Conservation (phyloP, 2,797 vertebrate species). For the Balearica regulorum region DNA sequence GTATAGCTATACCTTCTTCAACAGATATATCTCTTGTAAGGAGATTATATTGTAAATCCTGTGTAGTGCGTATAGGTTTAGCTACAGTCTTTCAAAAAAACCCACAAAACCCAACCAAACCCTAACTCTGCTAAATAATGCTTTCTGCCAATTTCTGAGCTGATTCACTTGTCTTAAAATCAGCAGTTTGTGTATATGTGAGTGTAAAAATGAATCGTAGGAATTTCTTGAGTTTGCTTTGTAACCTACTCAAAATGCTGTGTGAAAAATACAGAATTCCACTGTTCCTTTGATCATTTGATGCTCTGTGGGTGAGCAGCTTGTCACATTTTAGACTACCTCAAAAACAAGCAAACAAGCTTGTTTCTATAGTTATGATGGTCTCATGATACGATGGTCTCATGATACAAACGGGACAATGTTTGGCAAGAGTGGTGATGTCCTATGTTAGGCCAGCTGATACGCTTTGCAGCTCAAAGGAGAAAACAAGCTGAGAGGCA, state of each 20-base stretch:
- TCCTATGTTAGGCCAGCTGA: conserved; percentile 43
- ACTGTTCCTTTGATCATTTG: not conserved
- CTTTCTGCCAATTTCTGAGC: not conserved
- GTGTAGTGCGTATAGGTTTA: not conserved
- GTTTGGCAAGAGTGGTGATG: conserved; percentile 12
- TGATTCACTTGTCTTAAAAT: not conserved
- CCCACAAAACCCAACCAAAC: too few species aligned
- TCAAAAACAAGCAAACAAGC: conserved; percentile 34
- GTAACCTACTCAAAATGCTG: not conserved
- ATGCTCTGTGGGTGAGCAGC: conserved; percentile 23
- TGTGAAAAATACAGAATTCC: not conserved
- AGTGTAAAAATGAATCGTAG: not conserved
- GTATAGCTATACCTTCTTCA: not conserved
- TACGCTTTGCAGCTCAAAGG: not conserved
- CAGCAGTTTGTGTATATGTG: not conserved
- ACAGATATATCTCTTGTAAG: not conserved
- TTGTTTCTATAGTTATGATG: conserved; percentile 6
- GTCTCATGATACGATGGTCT: conserved; percentile 53
- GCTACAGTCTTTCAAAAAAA: not conserved
- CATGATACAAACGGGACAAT: conserved; percentile 31
- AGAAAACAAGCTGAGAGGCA: conserved; percentile 30
- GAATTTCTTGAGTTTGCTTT: not conserved
- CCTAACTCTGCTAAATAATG: not conserved
- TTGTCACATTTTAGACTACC: conserved; percentile 1
- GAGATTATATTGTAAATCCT: not conserved